Percentiles rank a stretch among this genome's conserved stretches.
phyloP scores from a whole-genome alignment of 2,113 vertebrate genomes.

The Gymnobelideus leadbeateri region DNA sequence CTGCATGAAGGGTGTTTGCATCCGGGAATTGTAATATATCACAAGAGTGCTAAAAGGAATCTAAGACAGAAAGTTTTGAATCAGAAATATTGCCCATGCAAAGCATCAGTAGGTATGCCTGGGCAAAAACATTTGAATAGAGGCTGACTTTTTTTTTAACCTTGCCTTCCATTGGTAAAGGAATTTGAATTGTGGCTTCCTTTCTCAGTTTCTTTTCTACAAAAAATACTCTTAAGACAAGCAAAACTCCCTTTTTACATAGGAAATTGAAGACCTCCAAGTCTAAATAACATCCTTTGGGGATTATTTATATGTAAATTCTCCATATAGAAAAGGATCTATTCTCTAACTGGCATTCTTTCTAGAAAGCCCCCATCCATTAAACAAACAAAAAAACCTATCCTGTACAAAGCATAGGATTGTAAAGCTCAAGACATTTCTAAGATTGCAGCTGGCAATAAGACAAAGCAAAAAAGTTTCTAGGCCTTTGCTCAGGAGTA shows the following conservation, averaged over 20 bases:
- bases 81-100: neutral
- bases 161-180: slow-evolving; percentile 28
- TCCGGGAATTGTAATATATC: slow-evolving; percentile 64
- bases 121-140: slow-evolving; percentile 37
- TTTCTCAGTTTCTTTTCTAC: slow-evolving; percentile 46
- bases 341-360: slow-evolving; percentile 53
- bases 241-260: slow-evolving; percentile 36
- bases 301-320: slow-evolving; percentile 69
- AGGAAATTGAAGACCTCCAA: slow-evolving; percentile 35
- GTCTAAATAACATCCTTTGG: slow-evolving; percentile 48
- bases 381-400: slow-evolving; percentile 25
- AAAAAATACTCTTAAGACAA: slow-evolving; percentile 52
- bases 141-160: slow-evolving; percentile 7
- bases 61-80: slow-evolving; percentile 43
- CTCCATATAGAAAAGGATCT: slow-evolving; percentile 36
- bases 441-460: neutral
- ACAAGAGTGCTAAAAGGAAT: slow-evolving; percentile 37
- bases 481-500: neutral
- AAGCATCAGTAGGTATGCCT: slow-evolving; percentile 20
- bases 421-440: slow-evolving; percentile 36
- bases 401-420: neutral
- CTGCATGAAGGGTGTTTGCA: slow-evolving; percentile 53
- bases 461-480: neutral
- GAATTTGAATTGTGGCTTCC: neutral
- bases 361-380: slow-evolving; percentile 50